These are phyloP conservation scores for Willisornis vidua DNA, from an alignment of 2,113 vertebrate genomes.

Conservation along the genomic window DNA sequence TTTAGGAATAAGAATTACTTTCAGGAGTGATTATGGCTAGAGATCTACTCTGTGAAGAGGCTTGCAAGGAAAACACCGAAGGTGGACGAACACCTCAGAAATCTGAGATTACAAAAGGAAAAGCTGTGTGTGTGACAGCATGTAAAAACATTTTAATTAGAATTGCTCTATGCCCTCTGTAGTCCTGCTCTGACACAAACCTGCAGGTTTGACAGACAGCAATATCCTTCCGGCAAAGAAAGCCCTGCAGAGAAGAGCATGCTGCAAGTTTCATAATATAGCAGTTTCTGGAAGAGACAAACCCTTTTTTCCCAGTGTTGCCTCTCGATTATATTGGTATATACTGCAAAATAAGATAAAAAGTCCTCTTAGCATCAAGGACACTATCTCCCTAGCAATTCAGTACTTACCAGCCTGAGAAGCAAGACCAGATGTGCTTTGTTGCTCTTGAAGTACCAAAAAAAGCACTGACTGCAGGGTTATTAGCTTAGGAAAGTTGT, in stretches of 20 bases:
- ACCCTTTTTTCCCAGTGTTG: background rate
- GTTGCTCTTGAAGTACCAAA: background rate
- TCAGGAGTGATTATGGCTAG: background rate
- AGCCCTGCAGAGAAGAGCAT: background rate
- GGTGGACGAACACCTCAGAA: background rate
- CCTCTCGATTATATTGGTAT: background rate
- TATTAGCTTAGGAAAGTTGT: constrained; percentile 42
- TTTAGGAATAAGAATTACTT: background rate
- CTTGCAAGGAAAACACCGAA: background rate
- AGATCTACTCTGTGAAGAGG: background rate
- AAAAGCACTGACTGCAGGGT: background rate
- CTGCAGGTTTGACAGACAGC: background rate
- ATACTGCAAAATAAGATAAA: constrained; percentile 18
- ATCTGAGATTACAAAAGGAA: background rate
- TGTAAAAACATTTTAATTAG: background rate
- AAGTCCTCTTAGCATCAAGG: constrained; percentile 37
- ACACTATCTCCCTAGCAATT: constrained; percentile 11
- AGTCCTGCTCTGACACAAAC: background rate
- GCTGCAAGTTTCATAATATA: background rate
- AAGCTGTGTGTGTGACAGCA: background rate
- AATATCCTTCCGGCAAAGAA: background rate
- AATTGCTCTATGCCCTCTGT: background rate
- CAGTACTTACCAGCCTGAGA: background rate
- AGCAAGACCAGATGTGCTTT: constrained; percentile 48
- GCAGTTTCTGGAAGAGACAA: background rate